Evolutionary conservation across 53 echinoderm and acorn worm species (phyloP).

Genomic region (Mesocentrotus franciscanus): DNA sequence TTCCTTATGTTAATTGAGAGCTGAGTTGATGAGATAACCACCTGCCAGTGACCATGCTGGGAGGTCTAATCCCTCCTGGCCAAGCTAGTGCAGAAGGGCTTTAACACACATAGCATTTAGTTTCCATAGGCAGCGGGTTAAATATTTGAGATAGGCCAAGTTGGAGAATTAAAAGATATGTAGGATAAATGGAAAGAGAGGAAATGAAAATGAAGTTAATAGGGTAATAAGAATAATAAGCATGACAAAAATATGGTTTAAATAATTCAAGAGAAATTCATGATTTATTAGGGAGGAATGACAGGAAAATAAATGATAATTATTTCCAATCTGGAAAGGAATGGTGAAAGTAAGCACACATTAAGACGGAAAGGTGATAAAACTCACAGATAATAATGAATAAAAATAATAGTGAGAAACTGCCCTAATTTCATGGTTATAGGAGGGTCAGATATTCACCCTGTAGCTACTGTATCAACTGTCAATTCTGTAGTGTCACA

Average conservation of each 20-base stretch:
- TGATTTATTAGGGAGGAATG: neutral
- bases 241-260: neutral
- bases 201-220: neutral
- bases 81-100: too few species aligned
- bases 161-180: too few species aligned
- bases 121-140: too few species aligned
- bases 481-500: neutral
- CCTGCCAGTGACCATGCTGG: too few species aligned
- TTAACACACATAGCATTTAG: too few species aligned
- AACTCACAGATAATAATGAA: neutral
- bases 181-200: neutral
- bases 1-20: too few species aligned
- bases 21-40: too few species aligned
- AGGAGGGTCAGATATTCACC: neutral
- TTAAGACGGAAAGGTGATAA: neutral
- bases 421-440: neutral
- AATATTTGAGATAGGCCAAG: too few species aligned
- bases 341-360: neutral
- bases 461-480: neutral
- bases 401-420: neutral
- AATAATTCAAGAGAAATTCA: neutral
- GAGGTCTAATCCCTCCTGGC: too few species aligned
- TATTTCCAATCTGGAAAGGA: too few species aligned
- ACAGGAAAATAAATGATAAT: neutral
- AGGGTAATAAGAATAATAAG: too few species aligned